Percentiles rank a stretch among this genome's conserved stretches.
Conservation (phyloP, 2,797 vertebrate genomes). For the Oryzias sinensis region DNA sequence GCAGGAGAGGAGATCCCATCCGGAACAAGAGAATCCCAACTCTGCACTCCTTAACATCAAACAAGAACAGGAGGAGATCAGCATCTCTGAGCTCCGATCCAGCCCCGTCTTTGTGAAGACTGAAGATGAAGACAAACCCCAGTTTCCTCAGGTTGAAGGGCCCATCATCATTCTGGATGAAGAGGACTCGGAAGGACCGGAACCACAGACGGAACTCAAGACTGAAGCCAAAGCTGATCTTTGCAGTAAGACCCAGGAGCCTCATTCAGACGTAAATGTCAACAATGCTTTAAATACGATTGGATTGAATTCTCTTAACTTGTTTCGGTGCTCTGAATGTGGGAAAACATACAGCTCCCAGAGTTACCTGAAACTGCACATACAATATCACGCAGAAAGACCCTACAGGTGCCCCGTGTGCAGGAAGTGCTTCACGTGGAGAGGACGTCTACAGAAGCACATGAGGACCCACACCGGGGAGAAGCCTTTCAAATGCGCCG, state of each 20-base stretch:
- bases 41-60: background rate
- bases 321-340: conserved; percentile 3
- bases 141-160: background rate
- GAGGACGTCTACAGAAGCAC: conserved; percentile 17
- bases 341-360: conserved; percentile 6
- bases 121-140: conserved; percentile 16
- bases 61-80: conserved; percentile 15
- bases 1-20: background rate
- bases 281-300: background rate
- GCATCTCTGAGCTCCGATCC: background rate
- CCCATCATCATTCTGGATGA: conserved; percentile 4
- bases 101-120: conserved; percentile 15
- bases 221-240: background rate
- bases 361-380: conserved; percentile 8
- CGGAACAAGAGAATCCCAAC: conserved; percentile 2
- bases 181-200: background rate
- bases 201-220: background rate
- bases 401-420: conserved; percentile 12
- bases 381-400: conserved; percentile 10
- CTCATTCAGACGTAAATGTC: background rate
- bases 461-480: conserved; percentile 18
- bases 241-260: background rate
- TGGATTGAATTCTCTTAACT: background rate
- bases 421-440: conserved; percentile 20
- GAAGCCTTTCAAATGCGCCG: conserved; percentile 12